Evolutionary conservation across 2,888 invertebrate species (phyloP).

Genomic region (Agrotis ipsilon): DNA sequence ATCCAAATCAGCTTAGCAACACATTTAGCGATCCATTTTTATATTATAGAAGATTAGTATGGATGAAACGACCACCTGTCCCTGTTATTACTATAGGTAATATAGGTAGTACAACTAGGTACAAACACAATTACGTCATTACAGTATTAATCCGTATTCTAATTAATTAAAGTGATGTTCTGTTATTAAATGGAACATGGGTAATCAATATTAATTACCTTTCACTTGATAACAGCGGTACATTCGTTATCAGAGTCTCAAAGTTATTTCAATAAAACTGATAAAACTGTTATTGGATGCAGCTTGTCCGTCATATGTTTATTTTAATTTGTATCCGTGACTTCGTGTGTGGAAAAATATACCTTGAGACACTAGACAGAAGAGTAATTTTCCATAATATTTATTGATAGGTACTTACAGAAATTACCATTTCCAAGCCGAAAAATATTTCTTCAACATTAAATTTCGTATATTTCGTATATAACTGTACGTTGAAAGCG

Average conservation of each 20-base stretch:
- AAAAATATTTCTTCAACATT: no score
- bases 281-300: conserved; percentile 14
- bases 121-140: background rate
- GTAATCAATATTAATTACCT: conserved; percentile 35
- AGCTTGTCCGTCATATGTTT: background rate
- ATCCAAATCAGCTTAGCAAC: no score
- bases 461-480: no score
- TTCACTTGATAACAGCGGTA: conserved; percentile 8
- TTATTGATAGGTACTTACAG: no score
- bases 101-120: background rate
- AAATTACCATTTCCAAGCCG: no score
- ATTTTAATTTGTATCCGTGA: background rate
- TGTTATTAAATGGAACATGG: conserved; percentile 26
- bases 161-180: conserved; percentile 35
- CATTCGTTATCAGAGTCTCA: conserved; percentile 21
- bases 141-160: background rate
- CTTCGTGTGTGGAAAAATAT: background rate
- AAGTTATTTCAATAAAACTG: conserved; percentile 4
- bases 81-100: no score
- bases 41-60: no score
- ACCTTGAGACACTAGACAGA: background rate
- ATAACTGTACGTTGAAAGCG: no score
- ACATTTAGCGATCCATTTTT: no score
- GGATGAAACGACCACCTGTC: no score
- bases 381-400: background rate